Percentiles rank a stretch among this genome's conserved stretches.
These are phyloP conservation scores for Tyto alba DNA, from an alignment of 2,113 vertebrate species.

Conservation along the genomic window DNA sequence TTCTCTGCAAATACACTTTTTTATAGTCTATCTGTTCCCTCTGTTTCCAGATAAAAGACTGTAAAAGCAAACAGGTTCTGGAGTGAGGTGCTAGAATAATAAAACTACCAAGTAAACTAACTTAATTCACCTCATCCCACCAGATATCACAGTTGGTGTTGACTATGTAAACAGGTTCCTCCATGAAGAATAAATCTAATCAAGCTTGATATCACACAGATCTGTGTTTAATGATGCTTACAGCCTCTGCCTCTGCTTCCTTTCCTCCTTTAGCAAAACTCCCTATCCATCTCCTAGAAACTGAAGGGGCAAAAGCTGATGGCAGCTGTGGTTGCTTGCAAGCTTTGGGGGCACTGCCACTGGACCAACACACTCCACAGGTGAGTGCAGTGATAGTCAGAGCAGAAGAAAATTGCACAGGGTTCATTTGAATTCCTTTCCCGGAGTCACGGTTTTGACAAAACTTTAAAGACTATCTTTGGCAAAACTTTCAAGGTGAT, in stretches of 20 bases:
- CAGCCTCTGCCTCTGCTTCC: not conserved
- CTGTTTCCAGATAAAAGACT: not conserved
- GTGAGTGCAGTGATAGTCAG: fast-evolving
- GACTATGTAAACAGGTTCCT: not conserved
- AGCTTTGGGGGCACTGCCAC: not conserved
- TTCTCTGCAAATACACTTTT: not conserved
- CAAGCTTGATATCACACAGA: not conserved
- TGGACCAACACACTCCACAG: not conserved
- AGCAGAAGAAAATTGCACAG: not conserved
- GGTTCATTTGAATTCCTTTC: not conserved
- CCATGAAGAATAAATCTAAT: not conserved
- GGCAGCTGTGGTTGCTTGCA: not conserved
- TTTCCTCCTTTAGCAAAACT: not conserved
- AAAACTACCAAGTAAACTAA: not conserved
- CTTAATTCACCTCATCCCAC: not conserved
- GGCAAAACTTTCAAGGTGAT: not conserved
- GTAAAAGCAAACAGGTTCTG: not conserved
- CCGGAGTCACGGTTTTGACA: not conserved
- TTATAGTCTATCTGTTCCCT: not conserved
- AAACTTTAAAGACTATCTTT: not conserved
- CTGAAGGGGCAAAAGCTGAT: not conserved
- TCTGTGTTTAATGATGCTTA: not conserved
- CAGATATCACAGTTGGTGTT: not conserved
- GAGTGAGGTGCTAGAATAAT: not conserved
- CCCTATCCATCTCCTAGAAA: not conserved